phyloP scores from a whole-genome alignment of 1,140 invertebrate genomes.

The Caerostris darwini region DNA sequence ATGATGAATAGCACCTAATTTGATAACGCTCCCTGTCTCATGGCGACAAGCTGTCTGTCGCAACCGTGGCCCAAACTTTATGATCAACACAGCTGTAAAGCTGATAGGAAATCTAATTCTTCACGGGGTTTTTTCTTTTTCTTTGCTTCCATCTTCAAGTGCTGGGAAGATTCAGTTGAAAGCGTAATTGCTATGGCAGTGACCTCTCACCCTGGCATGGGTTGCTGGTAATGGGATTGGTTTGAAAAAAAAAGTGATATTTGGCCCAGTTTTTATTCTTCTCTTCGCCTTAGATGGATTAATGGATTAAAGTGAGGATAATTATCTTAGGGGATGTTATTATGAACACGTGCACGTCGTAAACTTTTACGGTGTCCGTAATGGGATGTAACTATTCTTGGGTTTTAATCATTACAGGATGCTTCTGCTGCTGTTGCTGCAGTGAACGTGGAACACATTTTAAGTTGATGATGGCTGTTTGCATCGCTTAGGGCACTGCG shows the following conservation, averaged over 20 bases:
- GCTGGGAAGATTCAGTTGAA: slow-evolving; percentile 49
- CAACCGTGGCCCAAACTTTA: slow-evolving; percentile 28
- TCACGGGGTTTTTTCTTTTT: neutral
- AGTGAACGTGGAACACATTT: slow-evolving; percentile 12
- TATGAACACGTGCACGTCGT: slow-evolving; percentile 44
- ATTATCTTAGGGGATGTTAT: slow-evolving; percentile 46
- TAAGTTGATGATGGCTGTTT: neutral
- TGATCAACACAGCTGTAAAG: slow-evolving; percentile 72
- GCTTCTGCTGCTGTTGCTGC: neutral
- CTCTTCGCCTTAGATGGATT: slow-evolving; percentile 4
- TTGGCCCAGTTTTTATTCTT: slow-evolving; percentile 59
- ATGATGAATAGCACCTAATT: slow-evolving; percentile 66
- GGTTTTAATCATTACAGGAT: slow-evolving; percentile 26
- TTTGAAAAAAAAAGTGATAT: slow-evolving; percentile 34
- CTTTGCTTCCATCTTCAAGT: neutral
- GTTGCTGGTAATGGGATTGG: neutral
- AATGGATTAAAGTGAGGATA: slow-evolving; percentile 42
- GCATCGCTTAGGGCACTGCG: neutral
- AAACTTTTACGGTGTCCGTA: slow-evolving; percentile 37
- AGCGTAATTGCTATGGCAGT: slow-evolving; percentile 67
- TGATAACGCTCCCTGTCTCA: slow-evolving; percentile 28
- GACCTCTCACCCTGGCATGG: slow-evolving; percentile 48
- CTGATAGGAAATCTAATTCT: slow-evolving; percentile 71
- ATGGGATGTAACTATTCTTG: slow-evolving; percentile 53
- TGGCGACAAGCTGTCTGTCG: slow-evolving; percentile 72